Base-by-base conservation (phyloP, 2,797 vertebrate species). In the Sternarchorhynchus goeldii region DNA sequence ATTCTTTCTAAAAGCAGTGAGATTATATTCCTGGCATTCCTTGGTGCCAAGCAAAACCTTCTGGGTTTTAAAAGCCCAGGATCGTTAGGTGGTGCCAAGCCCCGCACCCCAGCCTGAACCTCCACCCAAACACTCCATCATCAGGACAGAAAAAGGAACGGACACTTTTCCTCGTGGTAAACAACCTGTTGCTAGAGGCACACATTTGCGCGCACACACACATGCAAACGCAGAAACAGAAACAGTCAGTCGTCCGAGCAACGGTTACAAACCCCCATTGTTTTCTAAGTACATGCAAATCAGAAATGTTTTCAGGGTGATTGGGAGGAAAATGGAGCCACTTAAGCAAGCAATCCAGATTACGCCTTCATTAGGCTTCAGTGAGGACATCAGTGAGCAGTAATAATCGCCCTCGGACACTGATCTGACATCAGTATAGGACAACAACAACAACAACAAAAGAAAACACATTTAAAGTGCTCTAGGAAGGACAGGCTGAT, bases 211-310 rank as follows among this genome's bases (percentile, higher is more conserved):
- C 39, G 6, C 29, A 17, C 45, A 21, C 20, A 60, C 63, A 41
- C 74, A 56, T 62, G 41, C 18, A 50, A n/a, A 62, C 39, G 4
- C 16, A 62, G 21, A 63, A 21, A 18, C 63, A 6, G 8, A 21
- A 5, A 16, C 36, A 50, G 62, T 41, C 25, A 63, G 25, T 12
- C 5, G 16, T 7, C 21, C 71, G 62, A 53, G n/a, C 18, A 17
- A 60, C 14, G 50, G 25, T 53, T 25, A 76, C 62, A 79, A 76
- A 72, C 39, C 68, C 12, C 34, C 39, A 73, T 76, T 79, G 60
- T 76, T 76, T 78, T 53, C 50, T 55, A 57, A 21, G 32, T 21
- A 16, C 65, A 79, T 79, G 73, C 55, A 82, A 76, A 73, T 58
- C 18, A 75, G 41, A 68, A 53, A 5, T 12, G 2, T 58, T 14